A percentile compares a stretch with the other conserved stretches of the same genome.
Evolutionary conservation across 1,140 invertebrate species (phyloP).

Genomic region (Thalassaphorura encarpata): DNA sequence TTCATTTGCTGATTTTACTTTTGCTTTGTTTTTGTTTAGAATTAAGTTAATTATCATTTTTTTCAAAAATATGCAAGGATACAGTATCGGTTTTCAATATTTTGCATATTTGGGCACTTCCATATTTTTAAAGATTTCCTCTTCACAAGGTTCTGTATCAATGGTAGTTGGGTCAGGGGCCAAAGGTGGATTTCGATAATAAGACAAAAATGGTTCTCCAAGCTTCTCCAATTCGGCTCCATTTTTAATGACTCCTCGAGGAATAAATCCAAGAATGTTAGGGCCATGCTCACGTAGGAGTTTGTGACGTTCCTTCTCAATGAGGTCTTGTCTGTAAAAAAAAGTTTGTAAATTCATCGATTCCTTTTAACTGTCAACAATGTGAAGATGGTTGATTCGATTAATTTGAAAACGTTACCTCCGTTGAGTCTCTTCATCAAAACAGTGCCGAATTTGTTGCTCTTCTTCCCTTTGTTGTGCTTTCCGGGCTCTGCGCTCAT

Average conservation of each 20-base stretch:
- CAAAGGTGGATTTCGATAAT: conserved; percentile 17
- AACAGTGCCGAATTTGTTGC: conserved; percentile 16
- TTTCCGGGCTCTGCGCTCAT: conserved; percentile 19
- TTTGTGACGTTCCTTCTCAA: conserved; percentile 20
- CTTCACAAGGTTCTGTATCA: conserved; percentile 24
- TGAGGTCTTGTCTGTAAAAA: conserved; percentile 13
- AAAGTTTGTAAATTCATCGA: no score
- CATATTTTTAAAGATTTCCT: conserved; percentile 27
- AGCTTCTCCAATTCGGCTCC: conserved; percentile 22
- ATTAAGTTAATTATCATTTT: no score
- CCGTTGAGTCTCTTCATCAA: conserved; percentile 18
- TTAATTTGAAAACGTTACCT: conserved; percentile 6
- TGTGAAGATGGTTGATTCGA: neutral
- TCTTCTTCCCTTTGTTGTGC: conserved; percentile 27
- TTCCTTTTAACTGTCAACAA: neutral
- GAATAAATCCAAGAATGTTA: conserved; percentile 27
- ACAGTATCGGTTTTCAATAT: conserved; percentile 12
- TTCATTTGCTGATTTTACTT: no score
- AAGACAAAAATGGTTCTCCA: conserved; percentile 27
- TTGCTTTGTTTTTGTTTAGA: no score
- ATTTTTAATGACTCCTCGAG: conserved; percentile 25
- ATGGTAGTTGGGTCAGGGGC: conserved; percentile 22
- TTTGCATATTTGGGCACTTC: conserved; percentile 3
- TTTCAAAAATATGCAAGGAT: no score
- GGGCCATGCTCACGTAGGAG: conserved; percentile 25